Percentiles rank a stretch among this genome's conserved stretches.
Evolutionary conservation across 1,140 invertebrate species (phyloP).

Genomic region (Pseudomyrmex dendroicus): DNA sequence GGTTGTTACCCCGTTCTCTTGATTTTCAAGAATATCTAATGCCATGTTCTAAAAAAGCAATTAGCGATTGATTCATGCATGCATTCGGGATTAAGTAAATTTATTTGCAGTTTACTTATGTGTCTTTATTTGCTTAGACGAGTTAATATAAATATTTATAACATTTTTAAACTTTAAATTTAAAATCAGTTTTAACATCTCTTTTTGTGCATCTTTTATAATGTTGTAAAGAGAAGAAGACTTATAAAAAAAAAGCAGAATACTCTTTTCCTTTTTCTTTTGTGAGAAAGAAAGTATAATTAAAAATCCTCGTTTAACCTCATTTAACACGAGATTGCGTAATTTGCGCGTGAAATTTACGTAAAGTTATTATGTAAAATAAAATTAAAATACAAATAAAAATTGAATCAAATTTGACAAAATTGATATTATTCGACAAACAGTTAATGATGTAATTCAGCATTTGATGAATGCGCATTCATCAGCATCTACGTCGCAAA

Average conservation of each 20-base stretch:
- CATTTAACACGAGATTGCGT: slow-evolving; percentile 10
- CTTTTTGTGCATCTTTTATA: background rate
- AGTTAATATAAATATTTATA: background rate
- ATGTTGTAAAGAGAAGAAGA: background rate
- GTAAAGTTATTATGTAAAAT: background rate
- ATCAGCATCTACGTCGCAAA: slow-evolving; percentile 32
- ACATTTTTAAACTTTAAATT: no score
- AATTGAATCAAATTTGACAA: background rate
- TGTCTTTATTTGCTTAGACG: background rate
- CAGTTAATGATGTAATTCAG: background rate
- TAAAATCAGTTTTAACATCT: background rate
- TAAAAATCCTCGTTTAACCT: background rate
- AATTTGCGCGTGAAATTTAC: background rate
- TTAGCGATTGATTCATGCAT: slow-evolving; percentile 1
- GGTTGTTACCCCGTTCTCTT: slow-evolving; percentile 40
- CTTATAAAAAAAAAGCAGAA: background rate
- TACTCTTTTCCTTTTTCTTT: background rate
- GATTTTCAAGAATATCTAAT: slow-evolving; percentile 43
- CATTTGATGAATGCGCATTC: slow-evolving; percentile 25
- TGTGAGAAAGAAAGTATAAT: background rate
- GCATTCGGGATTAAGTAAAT: background rate
- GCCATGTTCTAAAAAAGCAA: background rate
- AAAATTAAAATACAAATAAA: background rate
- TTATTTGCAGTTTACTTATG: background rate
- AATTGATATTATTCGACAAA: background rate